Base-by-base conservation (phyloP, 2,797 vertebrate species). In the Fundulus diaphanus region DNA sequence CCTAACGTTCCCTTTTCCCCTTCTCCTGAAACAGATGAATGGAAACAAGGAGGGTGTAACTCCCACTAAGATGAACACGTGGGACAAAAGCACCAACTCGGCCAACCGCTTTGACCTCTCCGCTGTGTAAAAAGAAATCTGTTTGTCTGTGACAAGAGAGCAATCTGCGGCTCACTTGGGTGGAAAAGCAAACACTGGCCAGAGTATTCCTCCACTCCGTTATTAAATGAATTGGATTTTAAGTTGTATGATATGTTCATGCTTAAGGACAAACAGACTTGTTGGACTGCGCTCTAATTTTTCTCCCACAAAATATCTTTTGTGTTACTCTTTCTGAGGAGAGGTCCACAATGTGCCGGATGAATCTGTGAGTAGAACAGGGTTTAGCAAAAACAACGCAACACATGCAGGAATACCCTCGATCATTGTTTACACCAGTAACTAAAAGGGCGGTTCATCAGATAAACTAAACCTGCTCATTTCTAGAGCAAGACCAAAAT, bases 81-180 rank as follows among this genome's bases (percentile, higher is more conserved):
- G 97, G 97, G 97, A 99, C 87, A 97, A 96, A 90, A 99, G 97
- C 92, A 97, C 90, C 92, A 97, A 97, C 85, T 99, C 97, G 2
- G 96, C 95, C 35, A 97, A 97, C 91, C 96, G 95, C 7, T 93
- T 97, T 33, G 98, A 99, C 92, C 95, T 99, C 72, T 99, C 97
- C 0, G 95, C 97, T 0, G 96, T 99, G 76, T 99, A 97, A 95
- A 87, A 76, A 71, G 27, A 4, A 66, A 57, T 35, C 42, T 52
- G 12, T 51, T 49, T 76, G 46, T 37, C 66, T 29, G 74, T 40
- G 44, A 74, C 73, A 59, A 76, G 33, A 79, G 52, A 73, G 81
- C 49, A 33, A 56, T 74, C 61, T 74, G 56, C 68, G 54, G 70
- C 67, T 81, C 70, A 70, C 70, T 65, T 31, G 69, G 77, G 82